Conservation (phyloP, 1,140 invertebrate species). For the Leptinotarsa lineolata region DNA sequence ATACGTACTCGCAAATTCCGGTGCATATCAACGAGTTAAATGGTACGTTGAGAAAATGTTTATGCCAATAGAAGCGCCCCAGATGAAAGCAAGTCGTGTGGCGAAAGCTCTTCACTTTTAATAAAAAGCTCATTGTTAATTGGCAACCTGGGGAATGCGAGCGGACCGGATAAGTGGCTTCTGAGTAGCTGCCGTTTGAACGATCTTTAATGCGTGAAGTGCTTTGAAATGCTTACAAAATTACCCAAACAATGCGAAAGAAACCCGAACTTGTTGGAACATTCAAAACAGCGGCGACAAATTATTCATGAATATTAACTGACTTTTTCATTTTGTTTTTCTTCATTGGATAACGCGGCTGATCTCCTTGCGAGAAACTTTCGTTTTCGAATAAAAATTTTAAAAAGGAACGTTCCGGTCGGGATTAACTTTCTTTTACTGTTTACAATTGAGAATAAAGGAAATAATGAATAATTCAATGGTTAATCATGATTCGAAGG, state of each 20-base stretch:
- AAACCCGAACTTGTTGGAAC: constrained; percentile 17
- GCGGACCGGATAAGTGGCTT: constrained; percentile 22
- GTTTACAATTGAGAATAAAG: too few relatives aligned
- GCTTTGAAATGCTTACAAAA: constrained; percentile 26
- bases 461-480: too few relatives aligned
- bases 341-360: not conserved
- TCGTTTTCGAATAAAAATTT: too few relatives aligned
- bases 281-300: not conserved
- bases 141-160: constrained; percentile 29
- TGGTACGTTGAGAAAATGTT: constrained; percentile 8
- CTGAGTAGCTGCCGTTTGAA: not conserved
- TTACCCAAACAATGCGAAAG: constrained; percentile 27
- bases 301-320: constrained; percentile 14
- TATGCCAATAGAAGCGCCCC: constrained; percentile 9
- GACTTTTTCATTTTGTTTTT: not conserved
- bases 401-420: too few relatives aligned
- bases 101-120: constrained; percentile 23
- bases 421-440: too few relatives aligned
- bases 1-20: too few relatives aligned
- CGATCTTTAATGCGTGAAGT: constrained; percentile 18
- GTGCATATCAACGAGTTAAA: constrained; percentile 7
- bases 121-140: constrained; percentile 35
- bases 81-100: constrained; percentile 15
- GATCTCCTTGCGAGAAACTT: not conserved
- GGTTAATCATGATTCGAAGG: too few relatives aligned